Conservation (phyloP, 2,113 vertebrate species). For the Pandion haliaetus region DNA sequence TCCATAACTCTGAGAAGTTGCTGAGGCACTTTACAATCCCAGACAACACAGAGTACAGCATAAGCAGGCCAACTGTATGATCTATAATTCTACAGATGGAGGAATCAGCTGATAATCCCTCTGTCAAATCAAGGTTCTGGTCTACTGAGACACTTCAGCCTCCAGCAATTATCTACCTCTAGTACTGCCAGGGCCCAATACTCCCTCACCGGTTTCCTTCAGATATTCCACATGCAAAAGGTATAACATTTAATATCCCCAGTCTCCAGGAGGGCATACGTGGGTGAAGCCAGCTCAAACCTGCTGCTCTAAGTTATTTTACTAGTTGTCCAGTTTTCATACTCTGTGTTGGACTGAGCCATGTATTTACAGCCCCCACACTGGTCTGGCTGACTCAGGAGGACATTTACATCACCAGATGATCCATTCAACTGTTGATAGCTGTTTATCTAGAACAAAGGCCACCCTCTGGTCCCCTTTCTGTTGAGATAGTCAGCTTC, state of each 20-base stretch:
- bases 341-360: not conserved
- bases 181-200: not conserved
- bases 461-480: not conserved
- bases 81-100: not conserved
- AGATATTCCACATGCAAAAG: not conserved
- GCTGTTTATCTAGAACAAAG: not conserved
- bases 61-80: not conserved
- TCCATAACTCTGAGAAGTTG: not conserved
- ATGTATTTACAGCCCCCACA: not conserved
- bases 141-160: not conserved
- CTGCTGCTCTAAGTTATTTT: not conserved
- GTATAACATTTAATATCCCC: not conserved
- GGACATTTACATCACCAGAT: not conserved
- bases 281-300: not conserved
- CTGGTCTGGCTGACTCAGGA: not conserved
- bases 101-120: not conserved
- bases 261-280: not conserved
- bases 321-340: not conserved
- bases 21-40: not conserved
- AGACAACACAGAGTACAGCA: not conserved
- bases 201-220: not conserved
- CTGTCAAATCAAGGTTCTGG: not conserved
- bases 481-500: not conserved
- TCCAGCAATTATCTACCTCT: not conserved
- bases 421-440: not conserved